Evolutionary conservation across 2,113 vertebrate species (phyloP).

Genomic region (Ctenomys sociabilis): DNA sequence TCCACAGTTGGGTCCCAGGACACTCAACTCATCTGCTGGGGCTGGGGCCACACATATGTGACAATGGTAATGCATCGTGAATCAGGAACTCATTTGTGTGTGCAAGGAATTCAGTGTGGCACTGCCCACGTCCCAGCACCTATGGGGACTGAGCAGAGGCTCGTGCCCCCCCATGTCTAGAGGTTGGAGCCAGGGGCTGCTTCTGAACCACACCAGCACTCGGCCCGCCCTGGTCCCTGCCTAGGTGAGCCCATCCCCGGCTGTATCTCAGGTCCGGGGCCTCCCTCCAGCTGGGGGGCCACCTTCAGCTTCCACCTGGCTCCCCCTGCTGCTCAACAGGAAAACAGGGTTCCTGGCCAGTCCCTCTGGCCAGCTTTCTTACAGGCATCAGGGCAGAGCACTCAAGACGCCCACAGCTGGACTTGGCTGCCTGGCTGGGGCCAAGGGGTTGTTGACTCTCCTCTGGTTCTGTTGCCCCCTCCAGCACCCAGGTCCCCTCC

Average conservation of each 20-base stretch:
- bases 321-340: constrained; percentile 68
- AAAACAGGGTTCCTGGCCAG: constrained; percentile 80
- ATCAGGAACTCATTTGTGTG: neutral
- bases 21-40: neutral
- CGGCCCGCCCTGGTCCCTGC: neutral
- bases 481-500: neutral
- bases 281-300: constrained; percentile 34
- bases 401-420: neutral
- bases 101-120: neutral
- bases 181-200: constrained; percentile 50
- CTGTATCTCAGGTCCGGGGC: constrained; percentile 75
- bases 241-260: constrained; percentile 44
- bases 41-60: neutral
- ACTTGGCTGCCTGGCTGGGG: constrained; percentile 28
- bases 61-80: neutral
- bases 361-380: neutral
- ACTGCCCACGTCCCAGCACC: neutral
- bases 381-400: neutral
- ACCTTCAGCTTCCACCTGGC: constrained; percentile 52
- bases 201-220: constrained; percentile 61
- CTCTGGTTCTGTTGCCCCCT: neutral
- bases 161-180: neutral
- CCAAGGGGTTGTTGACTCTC: neutral
- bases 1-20: neutral
- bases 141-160: neutral